These are phyloP conservation scores for Eurytoma adleriae DNA, from an alignment of 2,888 invertebrate species.

Conservation along the genomic window DNA sequence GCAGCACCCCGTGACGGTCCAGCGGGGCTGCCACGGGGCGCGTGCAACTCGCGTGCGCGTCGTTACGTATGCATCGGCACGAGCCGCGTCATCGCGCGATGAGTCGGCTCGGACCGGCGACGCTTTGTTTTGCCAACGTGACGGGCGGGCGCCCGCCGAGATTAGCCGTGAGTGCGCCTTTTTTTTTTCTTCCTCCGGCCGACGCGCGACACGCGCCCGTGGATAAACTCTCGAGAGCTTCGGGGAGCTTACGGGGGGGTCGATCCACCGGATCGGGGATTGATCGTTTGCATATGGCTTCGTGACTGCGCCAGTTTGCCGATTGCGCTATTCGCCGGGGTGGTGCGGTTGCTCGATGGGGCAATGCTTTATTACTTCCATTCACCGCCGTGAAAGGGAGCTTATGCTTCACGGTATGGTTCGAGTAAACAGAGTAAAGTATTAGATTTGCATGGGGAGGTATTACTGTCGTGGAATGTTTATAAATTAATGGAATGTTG, in stretches of 20 bases:
- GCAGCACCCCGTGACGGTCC: no score
- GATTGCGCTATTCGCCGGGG: no score
- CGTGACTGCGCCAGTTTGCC: no score
- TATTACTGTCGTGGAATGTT: no score
- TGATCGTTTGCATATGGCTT: not conserved
- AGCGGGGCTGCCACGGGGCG: not conserved
- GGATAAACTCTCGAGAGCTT: not conserved
- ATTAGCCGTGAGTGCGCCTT: constrained; percentile 5
- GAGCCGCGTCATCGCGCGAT: not conserved
- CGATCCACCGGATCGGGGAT: not conserved
- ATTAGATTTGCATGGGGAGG: no score
- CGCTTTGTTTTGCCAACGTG: constrained; percentile 17
- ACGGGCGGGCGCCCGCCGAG: constrained; percentile 6
- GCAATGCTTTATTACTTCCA: no score
- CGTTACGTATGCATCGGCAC: not conserved
- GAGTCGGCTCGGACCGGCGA: not conserved
- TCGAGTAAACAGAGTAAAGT: no score
- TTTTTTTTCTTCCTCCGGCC: not conserved
- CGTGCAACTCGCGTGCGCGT: not conserved
- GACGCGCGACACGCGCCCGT: not conserved
- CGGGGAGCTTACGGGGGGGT: not conserved
- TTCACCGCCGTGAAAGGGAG: no score
- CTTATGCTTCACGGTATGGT: no score
- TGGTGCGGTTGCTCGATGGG: no score
- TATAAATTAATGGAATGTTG: no score